phyloP scores from a whole-genome alignment of 2,888 invertebrate species.

The Nezara viridula region DNA sequence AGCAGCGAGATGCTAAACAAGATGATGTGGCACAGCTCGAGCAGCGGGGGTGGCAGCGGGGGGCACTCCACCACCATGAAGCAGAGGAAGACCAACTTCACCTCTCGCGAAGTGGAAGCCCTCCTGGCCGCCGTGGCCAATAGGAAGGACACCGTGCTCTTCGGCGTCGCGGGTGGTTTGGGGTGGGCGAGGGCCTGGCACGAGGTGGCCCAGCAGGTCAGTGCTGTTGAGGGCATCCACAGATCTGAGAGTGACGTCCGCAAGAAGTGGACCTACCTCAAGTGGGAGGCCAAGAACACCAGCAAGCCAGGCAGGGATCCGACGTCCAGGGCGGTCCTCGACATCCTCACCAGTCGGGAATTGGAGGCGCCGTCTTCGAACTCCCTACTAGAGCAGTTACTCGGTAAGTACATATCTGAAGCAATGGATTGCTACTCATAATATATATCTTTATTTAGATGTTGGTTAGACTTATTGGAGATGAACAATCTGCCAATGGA shows the following conservation, averaged over 20 bases:
- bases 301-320: constrained; percentile 67
- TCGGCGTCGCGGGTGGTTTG: constrained; percentile 67
- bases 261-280: constrained; percentile 67
- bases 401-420: constrained; percentile 61
- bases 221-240: constrained; percentile 66
- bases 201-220: constrained; percentile 66
- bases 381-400: constrained; percentile 64
- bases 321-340: constrained; percentile 66
- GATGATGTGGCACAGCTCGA: constrained; percentile 63
- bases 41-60: constrained; percentile 53
- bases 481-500: no score
- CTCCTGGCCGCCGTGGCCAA: constrained; percentile 66
- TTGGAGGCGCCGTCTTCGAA: constrained; percentile 61
- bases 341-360: constrained; percentile 66
- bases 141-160: constrained; percentile 66
- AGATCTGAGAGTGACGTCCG: constrained; percentile 67
- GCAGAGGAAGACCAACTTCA: constrained; percentile 67
- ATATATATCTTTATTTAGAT: background rate
- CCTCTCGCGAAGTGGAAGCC: constrained; percentile 67
- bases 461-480: no score
- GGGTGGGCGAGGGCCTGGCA: constrained; percentile 67
- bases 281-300: constrained; percentile 67
- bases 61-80: constrained; percentile 64
- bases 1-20: constrained; percentile 63
- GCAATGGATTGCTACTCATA: background rate